These are phyloP conservation scores for Phaonia tiefii DNA, from an alignment of 2,888 invertebrate genomes.

Conservation along the genomic window DNA sequence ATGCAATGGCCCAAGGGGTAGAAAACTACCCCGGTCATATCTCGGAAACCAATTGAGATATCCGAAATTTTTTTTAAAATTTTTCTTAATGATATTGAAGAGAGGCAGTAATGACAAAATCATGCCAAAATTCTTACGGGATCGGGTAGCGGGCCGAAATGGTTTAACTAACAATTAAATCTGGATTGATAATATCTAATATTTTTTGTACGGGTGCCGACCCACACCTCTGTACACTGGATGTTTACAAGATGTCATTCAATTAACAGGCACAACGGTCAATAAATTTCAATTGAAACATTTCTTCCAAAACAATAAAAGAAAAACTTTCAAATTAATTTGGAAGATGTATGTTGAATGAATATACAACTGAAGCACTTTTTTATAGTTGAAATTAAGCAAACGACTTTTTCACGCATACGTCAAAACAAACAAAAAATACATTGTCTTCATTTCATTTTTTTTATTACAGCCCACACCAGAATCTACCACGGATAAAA, in stretches of 20 bases:
- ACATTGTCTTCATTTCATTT: background rate
- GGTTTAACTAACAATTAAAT: too few relatives aligned
- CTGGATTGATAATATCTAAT: too few relatives aligned
- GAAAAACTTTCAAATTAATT: background rate
- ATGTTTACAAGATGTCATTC: background rate
- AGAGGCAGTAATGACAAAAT: too few relatives aligned
- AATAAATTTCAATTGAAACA: background rate
- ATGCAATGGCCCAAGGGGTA: too few relatives aligned
- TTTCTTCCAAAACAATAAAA: background rate
- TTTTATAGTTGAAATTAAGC: background rate
- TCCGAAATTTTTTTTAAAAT: too few relatives aligned
- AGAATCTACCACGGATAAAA: background rate
- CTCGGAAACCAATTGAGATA: too few relatives aligned
- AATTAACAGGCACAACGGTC: background rate
- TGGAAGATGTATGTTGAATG: background rate
- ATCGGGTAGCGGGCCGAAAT: too few relatives aligned
- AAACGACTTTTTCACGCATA: background rate
- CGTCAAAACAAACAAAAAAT: background rate
- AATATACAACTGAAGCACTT: background rate
- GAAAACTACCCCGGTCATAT: too few relatives aligned
- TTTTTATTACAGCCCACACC: background rate
- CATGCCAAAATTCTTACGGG: too few relatives aligned
- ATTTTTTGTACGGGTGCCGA: too few relatives aligned
- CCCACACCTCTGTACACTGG: too few relatives aligned
- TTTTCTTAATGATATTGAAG: too few relatives aligned